Conservation (phyloP, 2,888 invertebrate species). For the Protula sp. region DNA sequence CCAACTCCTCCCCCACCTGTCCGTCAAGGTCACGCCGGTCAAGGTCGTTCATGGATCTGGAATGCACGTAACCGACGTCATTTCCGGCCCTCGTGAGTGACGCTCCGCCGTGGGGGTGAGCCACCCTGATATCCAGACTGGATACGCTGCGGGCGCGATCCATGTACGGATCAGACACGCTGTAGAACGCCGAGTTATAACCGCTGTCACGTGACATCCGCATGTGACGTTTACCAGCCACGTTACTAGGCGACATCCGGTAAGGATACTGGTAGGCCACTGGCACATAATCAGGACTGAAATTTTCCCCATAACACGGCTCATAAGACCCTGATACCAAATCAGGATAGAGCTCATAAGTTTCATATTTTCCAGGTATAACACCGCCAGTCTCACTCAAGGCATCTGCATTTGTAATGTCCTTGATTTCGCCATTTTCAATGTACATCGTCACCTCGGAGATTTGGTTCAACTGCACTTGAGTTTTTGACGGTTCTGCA, state of each 20-base stretch:
- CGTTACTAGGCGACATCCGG: too few species aligned
- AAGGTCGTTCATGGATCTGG: not conserved
- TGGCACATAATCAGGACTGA: too few species aligned
- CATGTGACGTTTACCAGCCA: not conserved
- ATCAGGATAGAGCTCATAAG: not conserved
- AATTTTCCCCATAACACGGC: too few species aligned
- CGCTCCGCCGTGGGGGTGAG: not conserved
- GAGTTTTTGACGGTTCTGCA: not conserved
- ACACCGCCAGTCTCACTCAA: not conserved
- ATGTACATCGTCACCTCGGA: not conserved
- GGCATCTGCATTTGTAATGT: not conserved
- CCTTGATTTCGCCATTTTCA: not conserved
- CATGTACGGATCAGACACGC: not conserved
- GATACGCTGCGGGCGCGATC: not conserved
- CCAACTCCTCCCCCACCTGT: not conserved
- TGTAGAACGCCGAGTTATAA: not conserved
- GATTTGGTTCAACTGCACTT: not conserved
- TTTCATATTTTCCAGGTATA: not conserved
- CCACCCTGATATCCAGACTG: not conserved
- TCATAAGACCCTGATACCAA: too few species aligned
- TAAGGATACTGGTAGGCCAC: too few species aligned
- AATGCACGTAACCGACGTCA: not conserved
- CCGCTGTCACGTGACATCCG: not conserved
- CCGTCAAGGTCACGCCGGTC: too few species aligned
- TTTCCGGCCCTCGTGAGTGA: not conserved